Evolutionary conservation across 2,888 invertebrate genomes (phyloP).

Genomic region (Tuberolachnus salignus): DNA sequence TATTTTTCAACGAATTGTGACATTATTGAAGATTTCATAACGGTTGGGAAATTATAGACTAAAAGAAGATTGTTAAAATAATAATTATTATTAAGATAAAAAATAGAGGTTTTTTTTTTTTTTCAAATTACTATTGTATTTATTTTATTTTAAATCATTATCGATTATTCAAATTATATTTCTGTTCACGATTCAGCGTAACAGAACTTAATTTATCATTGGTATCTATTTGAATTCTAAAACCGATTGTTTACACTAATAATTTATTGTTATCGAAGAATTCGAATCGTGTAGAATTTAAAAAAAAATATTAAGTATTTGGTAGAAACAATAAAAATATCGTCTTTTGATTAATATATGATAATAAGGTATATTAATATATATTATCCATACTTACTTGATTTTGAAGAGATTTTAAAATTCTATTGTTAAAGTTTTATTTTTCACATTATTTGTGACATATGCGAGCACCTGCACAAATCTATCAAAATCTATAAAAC

Average conservation of each 20-base stretch:
- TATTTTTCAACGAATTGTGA: conserved; percentile 6
- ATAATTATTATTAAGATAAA: not conserved
- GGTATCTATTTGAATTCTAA: not conserved
- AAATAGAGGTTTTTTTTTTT: not conserved
- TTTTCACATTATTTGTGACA: conserved; percentile 24
- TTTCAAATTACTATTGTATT: no score
- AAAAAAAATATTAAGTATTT: no score
- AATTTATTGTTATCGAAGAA: not conserved
- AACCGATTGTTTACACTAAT: not conserved
- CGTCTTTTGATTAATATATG: conserved; percentile 1
- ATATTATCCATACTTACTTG: not conserved
- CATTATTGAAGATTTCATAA: not conserved
- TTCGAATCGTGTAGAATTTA: no score
- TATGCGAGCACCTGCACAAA: conserved; percentile 41
- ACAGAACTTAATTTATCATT: not conserved
- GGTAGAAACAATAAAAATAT: no score
- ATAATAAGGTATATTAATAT: not conserved
- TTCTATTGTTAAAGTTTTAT: conserved; percentile 34
- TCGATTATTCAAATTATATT: not conserved
- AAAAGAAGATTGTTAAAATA: not conserved
- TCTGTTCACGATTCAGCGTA: not conserved
- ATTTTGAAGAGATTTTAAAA: conserved; percentile 21
- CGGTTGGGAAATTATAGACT: not conserved
- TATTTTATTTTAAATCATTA: not conserved
- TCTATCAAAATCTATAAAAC: conserved; percentile 27